Evolutionary conservation across 2,888 invertebrate species (phyloP).

Genomic region (Physocephala rufipes): DNA sequence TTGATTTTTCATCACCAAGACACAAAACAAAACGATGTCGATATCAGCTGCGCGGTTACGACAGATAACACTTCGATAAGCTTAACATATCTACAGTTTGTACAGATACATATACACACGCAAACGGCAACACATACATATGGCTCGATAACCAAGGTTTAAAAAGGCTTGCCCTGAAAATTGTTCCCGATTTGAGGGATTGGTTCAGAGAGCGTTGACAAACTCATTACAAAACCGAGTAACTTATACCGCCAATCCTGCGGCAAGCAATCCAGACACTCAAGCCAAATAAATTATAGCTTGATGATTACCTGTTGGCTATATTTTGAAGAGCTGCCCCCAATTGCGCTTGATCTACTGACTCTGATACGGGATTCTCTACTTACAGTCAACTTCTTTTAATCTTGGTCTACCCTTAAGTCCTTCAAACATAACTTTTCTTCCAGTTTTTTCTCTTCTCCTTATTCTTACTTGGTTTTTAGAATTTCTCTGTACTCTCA

Average conservation of each 20-base stretch:
- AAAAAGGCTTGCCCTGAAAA: not conserved
- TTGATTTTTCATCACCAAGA: slow-evolving; percentile 60
- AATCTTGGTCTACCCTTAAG: not conserved
- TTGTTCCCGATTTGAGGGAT: not conserved
- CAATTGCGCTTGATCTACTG: not conserved
- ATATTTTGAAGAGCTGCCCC: too few relatives aligned
- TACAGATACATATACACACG: too few relatives aligned
- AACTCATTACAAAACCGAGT: too few relatives aligned
- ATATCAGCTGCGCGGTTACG: slow-evolving; percentile 11
- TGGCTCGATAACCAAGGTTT: slow-evolving; percentile 7
- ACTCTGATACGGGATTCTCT: not conserved
- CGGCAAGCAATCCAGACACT: too few relatives aligned
- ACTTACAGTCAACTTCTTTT: not conserved
- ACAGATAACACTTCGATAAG: slow-evolving; percentile 14
- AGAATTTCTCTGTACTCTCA: not conserved
- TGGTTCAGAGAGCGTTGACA: too few relatives aligned
- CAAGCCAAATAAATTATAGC: too few relatives aligned
- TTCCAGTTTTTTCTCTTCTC: too few relatives aligned
- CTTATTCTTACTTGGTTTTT: too few relatives aligned
- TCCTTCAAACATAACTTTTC: too few relatives aligned
- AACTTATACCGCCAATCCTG: not conserved
- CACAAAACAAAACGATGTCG: slow-evolving; percentile 13
- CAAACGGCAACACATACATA: not conserved
- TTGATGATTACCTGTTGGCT: too few relatives aligned
- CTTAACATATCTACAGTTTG: not conserved